Evolutionary conservation across 2,888 invertebrate species (phyloP), one percentile per base, ranked within the genome.

Genomic region (Furcula furcula): DNA sequence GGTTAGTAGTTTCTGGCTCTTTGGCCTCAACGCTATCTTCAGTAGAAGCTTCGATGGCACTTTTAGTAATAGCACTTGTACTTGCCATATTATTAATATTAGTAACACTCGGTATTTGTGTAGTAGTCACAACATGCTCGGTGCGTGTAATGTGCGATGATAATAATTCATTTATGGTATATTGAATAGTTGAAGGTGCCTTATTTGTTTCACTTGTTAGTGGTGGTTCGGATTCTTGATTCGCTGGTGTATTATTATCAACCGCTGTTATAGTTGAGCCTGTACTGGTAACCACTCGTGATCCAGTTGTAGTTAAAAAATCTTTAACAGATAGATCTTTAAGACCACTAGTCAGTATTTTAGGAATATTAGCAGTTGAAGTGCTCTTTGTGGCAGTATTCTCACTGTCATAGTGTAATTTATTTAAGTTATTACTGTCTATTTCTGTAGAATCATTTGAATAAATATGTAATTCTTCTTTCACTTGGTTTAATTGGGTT

Each of bases 381-480:
- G 15, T 22, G 1, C 18, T 45, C 55, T 35, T 46, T 31, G 20
- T 15, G 13, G 13, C 35, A 39, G 36, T 40, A 20, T 43, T 52
- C 40, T 74, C 74, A 56, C 64, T 77, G 14, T 81, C 76, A 38
- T 84, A 85, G 45, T 72, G 78, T 36, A 76, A 64, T 46, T 76
- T 81, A 34, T 74, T 57, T 7, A 76, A 58, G 41, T 77, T 64
- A 6, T 26, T 25, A 29, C 59, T 65, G 16, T 74, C 64, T 5
- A 54, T 51, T 28, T 76, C 71, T 31, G 50, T 55, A 3, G 76
- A 57, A 27, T 83, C 83, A 40, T 84, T 79, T n/a, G 79, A 55
- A 42, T 65, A 70, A 47, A 86, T 79, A 40, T 84, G 82, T 26
- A 87, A 48, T 40, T 78, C 75, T 60, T 85, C 77, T 40, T 76